Percentiles rank a stretch among this genome's conserved stretches.
These are phyloP conservation scores for Paramormyrops kingsleyae DNA, from an alignment of 2,113 vertebrate genomes.

Conservation along the genomic window DNA sequence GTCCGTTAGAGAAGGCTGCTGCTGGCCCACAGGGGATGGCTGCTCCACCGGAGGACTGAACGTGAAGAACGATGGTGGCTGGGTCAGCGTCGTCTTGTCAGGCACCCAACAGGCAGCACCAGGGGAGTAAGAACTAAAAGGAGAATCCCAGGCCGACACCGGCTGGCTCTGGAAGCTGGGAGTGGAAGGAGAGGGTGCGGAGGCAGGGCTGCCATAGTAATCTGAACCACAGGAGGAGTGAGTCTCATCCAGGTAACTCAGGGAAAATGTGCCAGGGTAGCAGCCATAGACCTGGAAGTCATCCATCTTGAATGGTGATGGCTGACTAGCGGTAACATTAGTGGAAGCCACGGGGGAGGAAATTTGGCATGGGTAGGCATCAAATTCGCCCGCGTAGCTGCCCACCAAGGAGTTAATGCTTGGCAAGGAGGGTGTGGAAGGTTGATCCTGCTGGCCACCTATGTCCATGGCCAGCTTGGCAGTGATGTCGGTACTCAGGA, in stretches of 20 bases:
- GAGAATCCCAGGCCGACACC: conserved; percentile 73
- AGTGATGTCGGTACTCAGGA: conserved; percentile 71
- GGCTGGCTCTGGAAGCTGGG: conserved; percentile 68
- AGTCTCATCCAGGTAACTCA: conserved; percentile 72
- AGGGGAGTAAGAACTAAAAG: conserved; percentile 71
- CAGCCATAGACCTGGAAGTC: conserved; percentile 88
- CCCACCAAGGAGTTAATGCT: conserved; percentile 93
- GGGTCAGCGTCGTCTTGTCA: conserved; percentile 58
- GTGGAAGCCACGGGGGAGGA: conserved; percentile 44
- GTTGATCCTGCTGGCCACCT: conserved; percentile 61
- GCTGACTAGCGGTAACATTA: conserved; percentile 53
- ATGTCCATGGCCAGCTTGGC: conserved; percentile 81
- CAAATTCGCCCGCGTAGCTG: conserved; percentile 79
- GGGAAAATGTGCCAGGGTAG: conserved; percentile 76
- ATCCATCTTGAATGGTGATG: conserved; percentile 73
- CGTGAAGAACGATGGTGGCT: conserved; percentile 70
- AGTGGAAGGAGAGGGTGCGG: conserved; percentile 67
- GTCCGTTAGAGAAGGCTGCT: conserved; percentile 46
- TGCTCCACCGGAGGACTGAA: conserved; percentile 62
- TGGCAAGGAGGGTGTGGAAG: conserved; percentile 73
- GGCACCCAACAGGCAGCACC: conserved; percentile 58
- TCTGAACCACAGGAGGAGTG: conserved; percentile 83
- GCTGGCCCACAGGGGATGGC: conserved; percentile 47
- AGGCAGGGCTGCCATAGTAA: conserved; percentile 83
- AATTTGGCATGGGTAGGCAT: conserved; percentile 84